Evolutionary conservation across 2,797 vertebrate species (phyloP), one percentile per base, ranked within the genome.

Genomic region (Chaetophractus vellerosus): DNA sequence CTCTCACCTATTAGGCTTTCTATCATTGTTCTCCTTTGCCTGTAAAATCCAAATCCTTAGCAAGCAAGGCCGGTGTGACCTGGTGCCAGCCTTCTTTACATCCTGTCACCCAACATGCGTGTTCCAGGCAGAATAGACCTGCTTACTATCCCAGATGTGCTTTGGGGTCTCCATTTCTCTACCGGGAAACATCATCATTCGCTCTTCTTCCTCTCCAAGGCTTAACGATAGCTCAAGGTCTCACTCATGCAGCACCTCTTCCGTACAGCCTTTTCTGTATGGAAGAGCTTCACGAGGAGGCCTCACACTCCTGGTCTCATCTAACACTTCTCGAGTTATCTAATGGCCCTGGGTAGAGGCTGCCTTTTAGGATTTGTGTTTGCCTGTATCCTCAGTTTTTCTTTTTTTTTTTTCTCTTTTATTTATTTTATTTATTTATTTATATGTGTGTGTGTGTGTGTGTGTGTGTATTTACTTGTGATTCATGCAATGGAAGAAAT

Each of bases 91-190:
- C 59, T 72, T 48, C n/a, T 61, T 38, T 41, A 24, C 1, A 55
- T 26, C 2, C 10, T 0, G 0, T 59, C 21, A 21, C 36, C 8
- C 45, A 5, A 23, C 6, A 5, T 19, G 21, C n/a, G 19, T 2
- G 2, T 18, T 72, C 50, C 59, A 50, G 38, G 23, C 4, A 66
- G 28, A 75, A 45, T 2, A 11, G 24, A 6, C 21, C 9, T 6
- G n/a, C 26, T 23, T 48, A 23, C 4, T 7, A n/a, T 48, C 24
- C 23, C 28, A 26, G 31, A 24, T 1, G 11, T 15, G 45, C n/a
- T 33, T n/a, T 61, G 26, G 19, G 9, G 2, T 52, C 72, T 61
- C 79, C 9, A 5, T 63, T 36, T 36, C 26, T 93, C 24, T 45
- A 6, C 64, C 23, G 1, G 0, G 71, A 78, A 80, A 68, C 23